Evolutionary conservation across 2,113 vertebrate species (phyloP), one percentile per base, ranked within the genome.

Genomic region (Ondatra zibethicus): DNA sequence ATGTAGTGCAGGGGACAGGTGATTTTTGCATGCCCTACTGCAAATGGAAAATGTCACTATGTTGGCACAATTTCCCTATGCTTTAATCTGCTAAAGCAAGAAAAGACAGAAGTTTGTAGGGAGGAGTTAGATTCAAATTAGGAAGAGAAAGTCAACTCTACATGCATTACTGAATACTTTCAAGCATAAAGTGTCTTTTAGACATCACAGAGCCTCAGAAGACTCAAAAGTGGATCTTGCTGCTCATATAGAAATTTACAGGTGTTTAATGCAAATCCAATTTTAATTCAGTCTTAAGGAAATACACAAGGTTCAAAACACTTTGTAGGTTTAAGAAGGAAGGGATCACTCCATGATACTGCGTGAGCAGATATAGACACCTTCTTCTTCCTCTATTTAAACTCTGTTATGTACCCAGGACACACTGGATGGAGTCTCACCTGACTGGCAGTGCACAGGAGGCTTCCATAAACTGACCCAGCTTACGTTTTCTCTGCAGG

Each of bases 11-110:
- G 36, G 23, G 94, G 12, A 42, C 25, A 70, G 58, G 19, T 77
- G 72, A 66, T 45, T n/a, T 96, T 96, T 95, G 16, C 42, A 92
- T 50, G 68, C 39, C 17, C 23, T 75, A 25, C 68, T 95, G 31
- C 21, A 85, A 39, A 77, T 76, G 0, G 29, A 85, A 76, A 81
- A 23, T 11, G 25, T 45, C 9, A 1, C 19, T 80, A 6, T 31
- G 0, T 84, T 89, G 55, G 6, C 61, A 65, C 19, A 82, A 70
- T 85, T 33, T 73, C 21, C 21, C 27, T 80, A 39, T 80, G 16
- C 14, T 95, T 19, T 90, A 63, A 12, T n/a, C 50, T 87, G 6
- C 47, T 80, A 65, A 89, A 13, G 45, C 29, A 65, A 66, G 52
- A 93, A 65, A 65, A 70, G 8, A 80, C 19, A n/a, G 23, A 50